A percentile compares a stretch with the other conserved stretches of the same genome.
Evolutionary conservation across 2,113 vertebrate genomes (phyloP).

Genomic region (Corythoichthys haematopterus): DNA sequence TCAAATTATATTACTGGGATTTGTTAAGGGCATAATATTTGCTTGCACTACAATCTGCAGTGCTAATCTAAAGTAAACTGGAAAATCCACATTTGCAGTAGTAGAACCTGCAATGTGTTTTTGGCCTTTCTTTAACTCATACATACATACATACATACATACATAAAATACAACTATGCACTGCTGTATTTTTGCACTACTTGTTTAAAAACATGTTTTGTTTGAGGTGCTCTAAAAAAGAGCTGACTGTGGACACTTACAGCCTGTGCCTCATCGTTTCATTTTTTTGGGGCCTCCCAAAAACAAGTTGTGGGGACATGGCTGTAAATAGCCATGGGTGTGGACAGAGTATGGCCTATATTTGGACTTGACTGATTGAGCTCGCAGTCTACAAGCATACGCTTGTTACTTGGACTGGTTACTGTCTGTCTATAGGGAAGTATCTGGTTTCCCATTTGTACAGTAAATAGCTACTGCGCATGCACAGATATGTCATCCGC

Average conservation of each 20-base stretch:
- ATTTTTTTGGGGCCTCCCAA: conserved; percentile 33
- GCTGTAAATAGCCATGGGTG: conserved; percentile 67
- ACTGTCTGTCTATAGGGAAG: not conserved
- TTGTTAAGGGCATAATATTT: not conserved
- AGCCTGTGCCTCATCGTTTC: conserved; percentile 33
- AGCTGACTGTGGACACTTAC: conserved; percentile 8
- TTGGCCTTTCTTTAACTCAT: not conserved
- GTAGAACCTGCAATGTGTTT: not conserved
- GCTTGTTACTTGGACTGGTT: conserved; percentile 18
- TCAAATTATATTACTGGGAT: not conserved
- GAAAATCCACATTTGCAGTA: too few relatives aligned
- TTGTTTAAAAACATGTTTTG: not conserved
- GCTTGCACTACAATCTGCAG: not conserved
- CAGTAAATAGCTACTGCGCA: too few relatives aligned
- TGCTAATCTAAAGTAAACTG: not conserved
- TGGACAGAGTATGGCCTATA: conserved; percentile 57
- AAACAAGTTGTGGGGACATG: conserved; percentile 35
- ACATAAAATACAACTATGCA: not conserved
- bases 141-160: not conserved
- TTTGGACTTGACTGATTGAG: conserved; percentile 49
- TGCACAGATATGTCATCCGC: too few relatives aligned
- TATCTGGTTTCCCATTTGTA: too few relatives aligned
- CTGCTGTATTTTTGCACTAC: not conserved
- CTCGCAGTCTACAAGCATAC: conserved; percentile 20
- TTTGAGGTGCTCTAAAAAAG: not conserved